Percentiles rank a stretch among this genome's conserved stretches.
These are phyloP conservation scores for Datnioides undecimradiatus DNA, from an alignment of 2,113 vertebrate species.

Conservation along the genomic window DNA sequence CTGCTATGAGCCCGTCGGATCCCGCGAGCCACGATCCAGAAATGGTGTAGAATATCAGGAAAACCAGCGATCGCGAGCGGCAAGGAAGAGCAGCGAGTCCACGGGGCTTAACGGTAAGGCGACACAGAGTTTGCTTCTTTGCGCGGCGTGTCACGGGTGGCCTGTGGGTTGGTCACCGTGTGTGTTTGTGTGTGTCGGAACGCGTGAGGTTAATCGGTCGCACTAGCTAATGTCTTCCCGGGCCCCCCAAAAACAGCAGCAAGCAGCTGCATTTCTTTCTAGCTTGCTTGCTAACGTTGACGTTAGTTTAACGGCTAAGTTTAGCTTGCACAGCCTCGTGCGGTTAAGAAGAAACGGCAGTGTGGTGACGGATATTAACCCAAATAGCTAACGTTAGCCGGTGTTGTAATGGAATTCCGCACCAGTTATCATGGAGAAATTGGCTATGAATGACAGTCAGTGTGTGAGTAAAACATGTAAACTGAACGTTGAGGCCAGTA, in stretches of 20 bases:
- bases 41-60: conserved; percentile 78
- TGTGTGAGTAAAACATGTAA: not conserved
- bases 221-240: conserved; percentile 52
- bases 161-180: conserved; percentile 12
- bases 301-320: not conserved
- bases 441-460: conserved; percentile 24
- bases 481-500: not conserved
- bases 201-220: conserved; percentile 51
- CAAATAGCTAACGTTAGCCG: conserved; percentile 26
- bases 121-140: conserved; percentile 1
- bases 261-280: conserved; percentile 29
- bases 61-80: too few relatives aligned
- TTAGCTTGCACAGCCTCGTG: not conserved
- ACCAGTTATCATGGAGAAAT: not conserved
- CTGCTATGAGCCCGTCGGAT: conserved; percentile 66
- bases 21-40: conserved; percentile 68
- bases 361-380: not conserved
- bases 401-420: conserved; percentile 3
- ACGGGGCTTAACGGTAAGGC: conserved; percentile 72
- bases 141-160: conserved; percentile 26
- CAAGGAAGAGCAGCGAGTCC: conserved; percentile 45
- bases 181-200: conserved; percentile 62
- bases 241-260: conserved; percentile 45
- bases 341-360: not conserved
- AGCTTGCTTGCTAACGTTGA: conserved; percentile 38